Evolutionary conservation across 2,888 invertebrate species (phyloP).

Genomic region (Miltochrista miniata): DNA sequence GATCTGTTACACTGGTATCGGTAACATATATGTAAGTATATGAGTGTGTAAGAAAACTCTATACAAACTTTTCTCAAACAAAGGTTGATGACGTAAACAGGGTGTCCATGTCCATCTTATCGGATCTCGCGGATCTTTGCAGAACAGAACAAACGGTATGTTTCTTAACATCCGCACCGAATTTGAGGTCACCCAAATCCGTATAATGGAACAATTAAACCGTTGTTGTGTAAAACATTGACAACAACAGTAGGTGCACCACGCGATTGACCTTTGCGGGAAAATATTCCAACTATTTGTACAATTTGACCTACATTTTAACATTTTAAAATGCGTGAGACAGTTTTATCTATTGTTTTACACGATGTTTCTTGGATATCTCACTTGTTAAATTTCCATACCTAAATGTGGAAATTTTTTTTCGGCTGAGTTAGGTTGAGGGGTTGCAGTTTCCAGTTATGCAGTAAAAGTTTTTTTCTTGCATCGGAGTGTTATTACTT

Average conservation of each 20-base stretch:
- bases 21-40: too few relatives aligned
- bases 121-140: slow-evolving; percentile 27
- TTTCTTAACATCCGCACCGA: slow-evolving; percentile 53
- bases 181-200: slow-evolving; percentile 41
- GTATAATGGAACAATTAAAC: slow-evolving; percentile 57
- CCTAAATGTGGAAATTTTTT: too few relatives aligned
- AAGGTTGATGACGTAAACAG: slow-evolving; percentile 32
- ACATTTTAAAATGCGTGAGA: slow-evolving; percentile 18
- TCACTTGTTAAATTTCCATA: too few relatives aligned
- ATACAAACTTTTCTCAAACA: slow-evolving; percentile 21
- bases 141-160: slow-evolving; percentile 34
- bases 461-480: not conserved
- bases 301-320: slow-evolving; percentile 18
- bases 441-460: not conserved
- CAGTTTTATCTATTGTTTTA: not conserved
- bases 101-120: slow-evolving; percentile 36
- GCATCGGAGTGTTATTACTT: not conserved
- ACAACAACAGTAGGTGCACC: slow-evolving; percentile 45
- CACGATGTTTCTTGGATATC: not conserved
- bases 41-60: too few relatives aligned
- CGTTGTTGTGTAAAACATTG: slow-evolving; percentile 46
- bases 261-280: slow-evolving; percentile 28
- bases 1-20: too few relatives aligned
- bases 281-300: slow-evolving; percentile 20
- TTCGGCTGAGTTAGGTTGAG: too few relatives aligned